phyloP scores from a whole-genome alignment of 2,797 vertebrate species.

The Crax fasciolata region DNA sequence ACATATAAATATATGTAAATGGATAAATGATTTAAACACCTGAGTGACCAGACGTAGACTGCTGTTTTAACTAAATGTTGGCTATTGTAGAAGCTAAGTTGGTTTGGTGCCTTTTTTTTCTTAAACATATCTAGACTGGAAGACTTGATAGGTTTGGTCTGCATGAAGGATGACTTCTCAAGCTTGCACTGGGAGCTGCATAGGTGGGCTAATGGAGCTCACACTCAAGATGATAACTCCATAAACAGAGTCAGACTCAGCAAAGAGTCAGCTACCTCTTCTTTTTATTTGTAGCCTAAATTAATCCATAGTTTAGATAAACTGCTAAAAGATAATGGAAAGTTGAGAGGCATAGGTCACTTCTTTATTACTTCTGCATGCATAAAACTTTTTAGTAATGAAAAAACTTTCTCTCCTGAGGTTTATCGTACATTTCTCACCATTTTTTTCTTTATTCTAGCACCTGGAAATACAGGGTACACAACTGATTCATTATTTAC shows the following conservation, averaged over 20 bases:
- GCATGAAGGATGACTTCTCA: accelerated
- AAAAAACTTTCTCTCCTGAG: background rate
- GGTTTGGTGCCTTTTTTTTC: background rate
- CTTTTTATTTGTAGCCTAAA: background rate
- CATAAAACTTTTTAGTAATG: background rate
- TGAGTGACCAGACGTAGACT: accelerated
- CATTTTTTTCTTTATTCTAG: background rate
- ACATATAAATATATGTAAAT: background rate
- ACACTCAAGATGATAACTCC: background rate
- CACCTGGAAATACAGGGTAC: background rate
- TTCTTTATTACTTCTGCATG: background rate
- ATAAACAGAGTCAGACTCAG: background rate
- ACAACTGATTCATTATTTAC: background rate
- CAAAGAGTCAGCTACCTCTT: background rate
- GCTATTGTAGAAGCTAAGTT: background rate
- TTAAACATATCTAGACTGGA: background rate
- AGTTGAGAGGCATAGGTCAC: background rate
- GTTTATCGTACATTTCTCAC: background rate
- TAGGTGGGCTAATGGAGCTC: background rate
- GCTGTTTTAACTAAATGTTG: accelerated
- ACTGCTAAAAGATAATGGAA: background rate
- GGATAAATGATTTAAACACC: background rate
- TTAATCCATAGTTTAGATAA: background rate
- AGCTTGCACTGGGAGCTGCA: background rate
- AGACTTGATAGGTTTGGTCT: background rate